phyloP scores from a whole-genome alignment of 2,888 invertebrate genomes.

The Melanchra persicariae region DNA sequence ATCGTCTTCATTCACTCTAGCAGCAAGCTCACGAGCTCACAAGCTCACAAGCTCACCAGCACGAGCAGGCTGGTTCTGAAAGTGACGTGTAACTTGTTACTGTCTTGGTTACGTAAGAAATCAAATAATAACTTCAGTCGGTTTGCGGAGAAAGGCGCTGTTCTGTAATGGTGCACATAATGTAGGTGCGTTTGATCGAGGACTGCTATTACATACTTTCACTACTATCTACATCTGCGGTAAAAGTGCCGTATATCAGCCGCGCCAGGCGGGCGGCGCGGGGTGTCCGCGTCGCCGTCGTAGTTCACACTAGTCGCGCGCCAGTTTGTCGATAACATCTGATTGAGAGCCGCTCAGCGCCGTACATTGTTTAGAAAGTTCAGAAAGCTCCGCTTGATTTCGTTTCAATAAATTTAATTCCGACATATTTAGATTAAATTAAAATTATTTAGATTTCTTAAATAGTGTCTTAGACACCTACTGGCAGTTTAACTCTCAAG shows the following conservation, averaged over 20 bases:
- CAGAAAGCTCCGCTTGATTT: conserved; percentile 20
- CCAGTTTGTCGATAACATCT: conserved; percentile 24
- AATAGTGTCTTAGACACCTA: background rate
- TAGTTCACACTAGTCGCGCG: conserved; percentile 18
- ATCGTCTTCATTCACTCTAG: background rate
- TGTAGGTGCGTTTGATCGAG: conserved; percentile 3
- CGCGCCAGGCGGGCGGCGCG: background rate
- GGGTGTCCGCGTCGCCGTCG: no score
- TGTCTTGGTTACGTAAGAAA: background rate
- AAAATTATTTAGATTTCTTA: background rate
- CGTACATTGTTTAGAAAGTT: conserved; percentile 53
- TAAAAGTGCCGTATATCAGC: conserved; percentile 28
- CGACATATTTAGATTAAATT: conserved; percentile 6
- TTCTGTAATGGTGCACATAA: background rate
- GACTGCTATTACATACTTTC: conserved; percentile 49
- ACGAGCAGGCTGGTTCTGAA: background rate
- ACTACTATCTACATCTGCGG: conserved; percentile 33
- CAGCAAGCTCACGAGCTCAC: background rate
- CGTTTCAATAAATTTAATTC: conserved; percentile 11
- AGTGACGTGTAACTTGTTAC: background rate
- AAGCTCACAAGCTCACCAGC: no score
- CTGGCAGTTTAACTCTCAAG: background rate
- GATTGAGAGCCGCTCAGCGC: background rate
- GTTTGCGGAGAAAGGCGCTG: conserved; percentile 33
- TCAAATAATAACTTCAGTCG: background rate